These are phyloP conservation scores for Nylanderia fulva DNA, from an alignment of 1,140 invertebrate genomes.

Conservation along the genomic window DNA sequence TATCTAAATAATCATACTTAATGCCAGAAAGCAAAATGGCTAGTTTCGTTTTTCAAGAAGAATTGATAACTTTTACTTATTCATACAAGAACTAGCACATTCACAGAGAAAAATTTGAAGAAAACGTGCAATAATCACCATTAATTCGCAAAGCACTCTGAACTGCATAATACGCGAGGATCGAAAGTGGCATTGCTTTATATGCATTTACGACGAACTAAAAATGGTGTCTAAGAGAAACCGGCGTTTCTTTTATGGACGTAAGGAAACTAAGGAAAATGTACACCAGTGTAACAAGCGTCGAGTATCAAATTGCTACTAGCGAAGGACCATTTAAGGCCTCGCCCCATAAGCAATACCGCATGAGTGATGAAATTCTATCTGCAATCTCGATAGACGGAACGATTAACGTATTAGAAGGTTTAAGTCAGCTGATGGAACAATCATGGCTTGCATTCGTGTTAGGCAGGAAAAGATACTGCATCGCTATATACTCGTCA, in stretches of 20 bases:
- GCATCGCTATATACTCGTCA: background rate
- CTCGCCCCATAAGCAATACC: conserved; percentile 72
- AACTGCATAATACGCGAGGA: background rate
- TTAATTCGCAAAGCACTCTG: background rate
- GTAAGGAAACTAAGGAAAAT: conserved; percentile 71
- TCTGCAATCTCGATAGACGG: conserved; percentile 67
- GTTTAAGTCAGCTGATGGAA: conserved; percentile 53
- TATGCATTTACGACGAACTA: conserved; percentile 41
- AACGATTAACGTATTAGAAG: conserved; percentile 74
- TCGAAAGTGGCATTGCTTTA: conserved; percentile 64
- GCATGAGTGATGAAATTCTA: conserved; percentile 71
- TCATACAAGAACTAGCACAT: too few species aligned
- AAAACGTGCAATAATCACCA: background rate
- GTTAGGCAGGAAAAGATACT: background rate
- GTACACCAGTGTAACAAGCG: conserved; percentile 62
- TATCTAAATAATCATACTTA: background rate
- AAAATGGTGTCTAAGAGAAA: conserved; percentile 69
- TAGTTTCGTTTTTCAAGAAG: background rate
- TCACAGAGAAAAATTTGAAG: conserved; percentile 7
- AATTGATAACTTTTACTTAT: background rate
- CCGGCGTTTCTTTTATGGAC: conserved; percentile 59
- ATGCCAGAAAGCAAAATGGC: background rate
- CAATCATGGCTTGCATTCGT: conserved; percentile 17
- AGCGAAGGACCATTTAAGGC: conserved; percentile 74
- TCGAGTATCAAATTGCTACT: conserved; percentile 73